A percentile compares a stretch with the other conserved stretches of the same genome.
Evolutionary conservation across 2,888 invertebrate genomes (phyloP).

Genomic region (Sarcophaga carnaria): DNA sequence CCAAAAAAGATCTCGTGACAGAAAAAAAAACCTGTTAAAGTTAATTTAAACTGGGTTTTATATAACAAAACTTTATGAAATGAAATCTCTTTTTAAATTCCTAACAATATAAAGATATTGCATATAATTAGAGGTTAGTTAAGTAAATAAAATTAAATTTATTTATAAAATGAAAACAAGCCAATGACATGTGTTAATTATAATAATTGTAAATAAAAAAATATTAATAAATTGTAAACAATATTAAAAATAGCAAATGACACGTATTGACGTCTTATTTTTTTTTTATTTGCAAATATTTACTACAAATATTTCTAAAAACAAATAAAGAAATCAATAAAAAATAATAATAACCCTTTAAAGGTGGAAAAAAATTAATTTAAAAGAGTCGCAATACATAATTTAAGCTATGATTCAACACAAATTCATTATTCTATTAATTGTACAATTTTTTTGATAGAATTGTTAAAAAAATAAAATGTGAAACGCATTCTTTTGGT

Average conservation of each 20-base stretch:
- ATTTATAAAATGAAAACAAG: not conserved
- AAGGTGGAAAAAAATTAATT: not conserved
- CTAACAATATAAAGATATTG: too few species aligned
- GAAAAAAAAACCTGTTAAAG: too few species aligned
- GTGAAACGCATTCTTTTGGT: too few species aligned
- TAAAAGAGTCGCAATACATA: too few species aligned
- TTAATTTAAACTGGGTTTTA: too few species aligned
- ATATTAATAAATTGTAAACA: not conserved
- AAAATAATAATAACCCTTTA: not conserved
- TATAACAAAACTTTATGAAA: too few species aligned
- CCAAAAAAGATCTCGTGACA: not conserved
- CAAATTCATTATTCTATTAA: too few species aligned
- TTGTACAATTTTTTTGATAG: too few species aligned
- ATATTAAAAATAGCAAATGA: not conserved
- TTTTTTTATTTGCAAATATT: not conserved
- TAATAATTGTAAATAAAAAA: not conserved
- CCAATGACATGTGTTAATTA: not conserved
- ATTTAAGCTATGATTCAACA: too few species aligned
- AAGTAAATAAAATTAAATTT: not conserved
- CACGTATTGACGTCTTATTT: not conserved
- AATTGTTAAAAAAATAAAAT: too few species aligned
- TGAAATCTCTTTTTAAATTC: too few species aligned
- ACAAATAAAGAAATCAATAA: too few species aligned
- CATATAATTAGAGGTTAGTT: not conserved
- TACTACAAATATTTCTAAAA: not conserved